These are phyloP conservation scores for Apotomis capreana DNA, from an alignment of 2,888 invertebrate species.

Conservation along the genomic window DNA sequence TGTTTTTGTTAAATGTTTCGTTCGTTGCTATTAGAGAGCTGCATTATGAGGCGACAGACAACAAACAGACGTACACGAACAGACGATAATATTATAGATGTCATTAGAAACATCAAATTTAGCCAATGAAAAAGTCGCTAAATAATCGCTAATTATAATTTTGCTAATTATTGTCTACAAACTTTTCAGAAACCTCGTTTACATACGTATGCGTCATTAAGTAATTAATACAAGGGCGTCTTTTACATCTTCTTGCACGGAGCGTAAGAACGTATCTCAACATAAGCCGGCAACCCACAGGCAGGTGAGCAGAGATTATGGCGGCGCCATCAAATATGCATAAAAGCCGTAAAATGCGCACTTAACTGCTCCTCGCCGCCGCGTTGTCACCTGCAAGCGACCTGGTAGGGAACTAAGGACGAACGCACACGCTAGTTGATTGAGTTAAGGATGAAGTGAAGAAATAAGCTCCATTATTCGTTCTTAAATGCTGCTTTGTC, in stretches of 20 bases:
- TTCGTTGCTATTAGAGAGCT: too few species aligned
- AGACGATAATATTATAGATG: too few species aligned
- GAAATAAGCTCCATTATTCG: too few species aligned
- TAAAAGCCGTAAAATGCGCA: slow-evolving; percentile 83
- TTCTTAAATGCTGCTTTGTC: too few species aligned
- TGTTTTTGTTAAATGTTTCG: too few species aligned
- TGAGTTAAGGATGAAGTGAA: too few species aligned
- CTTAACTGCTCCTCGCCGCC: slow-evolving; percentile 77
- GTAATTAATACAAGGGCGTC: slow-evolving; percentile 11
- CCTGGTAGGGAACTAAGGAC: slow-evolving; percentile 37
- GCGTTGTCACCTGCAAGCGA: slow-evolving; percentile 70
- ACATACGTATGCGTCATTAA: background rate
- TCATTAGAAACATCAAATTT: too few species aligned
- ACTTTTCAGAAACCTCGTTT: background rate
- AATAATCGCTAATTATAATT: background rate
- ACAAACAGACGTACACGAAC: too few species aligned
- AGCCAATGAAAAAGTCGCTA: too few species aligned
- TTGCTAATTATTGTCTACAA: background rate
- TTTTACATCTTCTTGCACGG: slow-evolving; percentile 22
- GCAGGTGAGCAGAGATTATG: slow-evolving; percentile 73
- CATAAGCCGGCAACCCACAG: slow-evolving; percentile 46
- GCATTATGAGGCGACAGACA: too few species aligned
- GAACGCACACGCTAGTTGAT: slow-evolving; percentile 9
- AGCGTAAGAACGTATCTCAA: slow-evolving; percentile 39
- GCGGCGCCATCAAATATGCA: slow-evolving; percentile 83